Percentiles rank a stretch among this genome's conserved stretches.
Conservation (phyloP, 2,113 vertebrate genomes). For the Lepisosteus oculatus region DNA sequence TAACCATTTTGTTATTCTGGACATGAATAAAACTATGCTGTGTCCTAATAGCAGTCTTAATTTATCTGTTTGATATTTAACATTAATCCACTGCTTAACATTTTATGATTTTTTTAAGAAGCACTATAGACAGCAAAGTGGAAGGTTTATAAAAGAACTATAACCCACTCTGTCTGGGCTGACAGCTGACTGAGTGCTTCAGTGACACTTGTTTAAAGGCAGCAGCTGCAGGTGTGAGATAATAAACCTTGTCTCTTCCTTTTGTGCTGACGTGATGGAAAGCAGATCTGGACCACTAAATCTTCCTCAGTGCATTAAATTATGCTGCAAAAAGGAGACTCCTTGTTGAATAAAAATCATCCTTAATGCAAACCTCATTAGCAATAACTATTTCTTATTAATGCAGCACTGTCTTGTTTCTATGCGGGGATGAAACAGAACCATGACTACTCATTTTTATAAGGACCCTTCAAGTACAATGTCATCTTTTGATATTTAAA, state of each 20-base stretch:
- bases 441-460: background rate
- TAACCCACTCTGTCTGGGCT: slow-evolving; percentile 36
- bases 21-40: background rate
- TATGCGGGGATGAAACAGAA: background rate
- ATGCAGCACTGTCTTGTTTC: background rate
- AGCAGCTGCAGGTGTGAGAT: slow-evolving; percentile 29
- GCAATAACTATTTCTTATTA: background rate
- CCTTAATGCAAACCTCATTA: slow-evolving; percentile 17
- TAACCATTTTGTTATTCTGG: background rate
- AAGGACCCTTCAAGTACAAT: background rate
- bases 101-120: slow-evolving; percentile 19
- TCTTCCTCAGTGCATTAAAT: slow-evolving; percentile 16
- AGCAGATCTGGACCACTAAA: slow-evolving; percentile 9
- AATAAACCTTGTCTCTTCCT: slow-evolving; percentile 35
- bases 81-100: background rate
- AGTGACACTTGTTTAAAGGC: slow-evolving; percentile 35
- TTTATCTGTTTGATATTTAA: background rate
- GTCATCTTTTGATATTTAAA: slow-evolving; percentile 2
- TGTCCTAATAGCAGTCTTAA: background rate
- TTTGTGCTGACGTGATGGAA: background rate
- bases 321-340: slow-evolving; percentile 9
- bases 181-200: slow-evolving; percentile 41
- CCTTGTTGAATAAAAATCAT: slow-evolving; percentile 8
- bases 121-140: slow-evolving; percentile 23
- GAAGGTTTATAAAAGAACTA: slow-evolving; percentile 35